Conservation (phyloP, 2,113 vertebrate species). For the Charina bottae region DNA sequence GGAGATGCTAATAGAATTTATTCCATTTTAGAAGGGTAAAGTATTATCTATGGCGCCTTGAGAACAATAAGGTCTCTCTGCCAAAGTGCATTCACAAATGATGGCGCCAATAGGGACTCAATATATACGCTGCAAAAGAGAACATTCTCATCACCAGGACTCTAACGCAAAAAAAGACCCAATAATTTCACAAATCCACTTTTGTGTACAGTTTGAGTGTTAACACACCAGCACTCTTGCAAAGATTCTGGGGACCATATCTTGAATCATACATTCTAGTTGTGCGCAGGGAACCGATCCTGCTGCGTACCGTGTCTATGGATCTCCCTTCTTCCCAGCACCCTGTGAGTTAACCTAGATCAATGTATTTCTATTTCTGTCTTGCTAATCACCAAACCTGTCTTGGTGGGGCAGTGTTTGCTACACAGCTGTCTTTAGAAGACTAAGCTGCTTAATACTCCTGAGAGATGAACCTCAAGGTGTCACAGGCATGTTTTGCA, state of each 20-base stretch:
- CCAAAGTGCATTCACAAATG: neutral
- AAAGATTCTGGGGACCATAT: neutral
- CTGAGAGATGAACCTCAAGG: neutral
- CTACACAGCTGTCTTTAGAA: conserved; percentile 19
- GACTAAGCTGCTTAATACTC: conserved; percentile 24
- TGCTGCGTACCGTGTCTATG: neutral
- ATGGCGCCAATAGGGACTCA: neutral
- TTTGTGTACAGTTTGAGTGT: neutral
- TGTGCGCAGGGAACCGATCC: neutral
- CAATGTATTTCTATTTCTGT: neutral
- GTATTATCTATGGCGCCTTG: neutral
- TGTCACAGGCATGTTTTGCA: neutral
- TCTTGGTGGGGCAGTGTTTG: conserved; percentile 6
- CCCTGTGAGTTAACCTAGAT: neutral
- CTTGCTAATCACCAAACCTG: conserved; percentile 12
- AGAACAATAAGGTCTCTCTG: neutral
- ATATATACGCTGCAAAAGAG: neutral
- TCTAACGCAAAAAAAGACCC: neutral
- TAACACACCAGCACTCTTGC: neutral
- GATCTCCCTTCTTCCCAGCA: neutral
- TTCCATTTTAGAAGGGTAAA: neutral
- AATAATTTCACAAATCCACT: neutral
- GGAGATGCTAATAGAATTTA: neutral
- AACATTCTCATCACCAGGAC: neutral
- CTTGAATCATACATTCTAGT: neutral